These are phyloP conservation scores for Apodemus speciosus DNA, from an alignment of 2,113 vertebrate species.

Conservation along the genomic window DNA sequence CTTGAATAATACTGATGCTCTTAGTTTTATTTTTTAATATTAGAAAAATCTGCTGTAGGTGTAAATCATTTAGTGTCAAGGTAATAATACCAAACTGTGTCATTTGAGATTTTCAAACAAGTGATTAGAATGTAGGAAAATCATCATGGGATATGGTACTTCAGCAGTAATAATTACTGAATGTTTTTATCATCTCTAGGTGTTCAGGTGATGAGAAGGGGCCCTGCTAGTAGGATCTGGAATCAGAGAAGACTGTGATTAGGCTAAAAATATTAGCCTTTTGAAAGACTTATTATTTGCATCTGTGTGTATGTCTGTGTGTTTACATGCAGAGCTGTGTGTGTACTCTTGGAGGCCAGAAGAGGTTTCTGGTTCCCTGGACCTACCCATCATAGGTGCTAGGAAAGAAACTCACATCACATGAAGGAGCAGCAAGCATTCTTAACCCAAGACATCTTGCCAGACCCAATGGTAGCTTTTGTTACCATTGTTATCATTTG, in stretches of 20 bases:
- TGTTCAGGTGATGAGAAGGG: background rate
- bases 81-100: background rate
- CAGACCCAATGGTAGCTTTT: background rate
- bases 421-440: background rate
- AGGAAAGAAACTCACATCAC: background rate
- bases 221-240: background rate
- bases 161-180: background rate
- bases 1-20: background rate
- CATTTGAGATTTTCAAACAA: background rate
- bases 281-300: background rate
- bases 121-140: background rate
- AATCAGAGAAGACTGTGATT: background rate
- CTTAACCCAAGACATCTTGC: background rate
- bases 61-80: constrained; percentile 14
- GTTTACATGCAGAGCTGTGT: background rate
- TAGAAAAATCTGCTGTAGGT: constrained; percentile 10
- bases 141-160: background rate
- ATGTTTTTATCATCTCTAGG: background rate
- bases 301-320: background rate
- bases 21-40: constrained; percentile 12
- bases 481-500: background rate
- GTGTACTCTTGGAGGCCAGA: too few species aligned
- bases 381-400: background rate
- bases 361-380: background rate
- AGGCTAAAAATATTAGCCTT: background rate